phyloP scores from a whole-genome alignment of 2,888 invertebrate species.

The Meandrusa payeni region DNA sequence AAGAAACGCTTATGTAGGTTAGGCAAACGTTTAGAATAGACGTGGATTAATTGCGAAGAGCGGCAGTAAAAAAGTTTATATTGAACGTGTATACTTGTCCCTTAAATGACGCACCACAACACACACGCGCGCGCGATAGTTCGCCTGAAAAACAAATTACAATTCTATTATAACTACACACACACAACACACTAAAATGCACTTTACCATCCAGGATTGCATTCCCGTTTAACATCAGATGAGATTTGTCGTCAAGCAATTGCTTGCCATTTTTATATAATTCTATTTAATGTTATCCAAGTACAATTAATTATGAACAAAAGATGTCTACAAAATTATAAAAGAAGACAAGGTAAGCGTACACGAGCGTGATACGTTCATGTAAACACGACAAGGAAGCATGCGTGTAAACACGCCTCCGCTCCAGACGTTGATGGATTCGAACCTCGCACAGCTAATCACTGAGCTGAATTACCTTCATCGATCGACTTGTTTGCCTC shows the following conservation, averaged over 20 bases:
- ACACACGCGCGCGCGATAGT: no score
- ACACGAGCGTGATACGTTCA: background rate
- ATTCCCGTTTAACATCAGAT: no score
- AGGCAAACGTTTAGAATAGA: background rate
- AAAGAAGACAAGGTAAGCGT: no score
- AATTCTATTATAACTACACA: background rate
- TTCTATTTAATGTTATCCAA: no score
- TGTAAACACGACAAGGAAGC: slow-evolving; percentile 10
- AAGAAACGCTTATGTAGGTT: background rate
- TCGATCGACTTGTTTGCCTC: background rate
- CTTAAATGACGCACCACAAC: no score
- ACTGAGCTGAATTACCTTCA: slow-evolving; percentile 14
- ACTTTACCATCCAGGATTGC: no score
- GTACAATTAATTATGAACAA: no score
- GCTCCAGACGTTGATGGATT: slow-evolving; percentile 21
- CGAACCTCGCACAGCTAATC: background rate
- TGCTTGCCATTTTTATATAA: no score
- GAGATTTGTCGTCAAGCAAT: no score
- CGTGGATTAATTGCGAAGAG: background rate
- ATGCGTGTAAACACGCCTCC: slow-evolving; percentile 12
- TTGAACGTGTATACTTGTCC: no score
- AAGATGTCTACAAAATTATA: background rate
- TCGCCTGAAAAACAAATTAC: no score
- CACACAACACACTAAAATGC: background rate
- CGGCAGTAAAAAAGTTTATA: background rate